Percentiles rank a stretch among this genome's conserved stretches.
These are phyloP conservation scores for Acanthaster planci DNA, from an alignment of 35 echinoderm and acorn worm genomes.

Conservation along the genomic window DNA sequence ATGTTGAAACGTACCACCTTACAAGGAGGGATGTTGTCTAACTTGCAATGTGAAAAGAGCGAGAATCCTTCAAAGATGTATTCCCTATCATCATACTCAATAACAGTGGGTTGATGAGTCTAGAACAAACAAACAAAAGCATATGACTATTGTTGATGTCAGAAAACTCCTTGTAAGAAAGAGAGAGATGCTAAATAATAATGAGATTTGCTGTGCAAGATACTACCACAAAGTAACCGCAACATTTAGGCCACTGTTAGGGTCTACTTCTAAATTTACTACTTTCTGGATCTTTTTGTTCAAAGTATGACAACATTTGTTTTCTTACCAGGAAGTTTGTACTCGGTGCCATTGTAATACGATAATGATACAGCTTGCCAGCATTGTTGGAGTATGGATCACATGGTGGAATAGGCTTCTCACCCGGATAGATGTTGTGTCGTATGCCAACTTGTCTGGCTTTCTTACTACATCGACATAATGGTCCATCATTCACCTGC, in stretches of 20 bases:
- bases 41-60: slow-evolving; percentile 64
- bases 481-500: slow-evolving; percentile 84
- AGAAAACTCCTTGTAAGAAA: no score
- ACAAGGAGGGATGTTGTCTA: slow-evolving; percentile 78
- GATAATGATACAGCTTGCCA: slow-evolving; percentile 77
- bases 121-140: neutral
- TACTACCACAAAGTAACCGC: no score
- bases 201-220: no score
- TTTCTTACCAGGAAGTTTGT: slow-evolving; percentile 81
- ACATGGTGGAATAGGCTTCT: slow-evolving; percentile 62
- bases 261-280: no score
- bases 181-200: no score
- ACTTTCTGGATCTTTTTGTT: no score
- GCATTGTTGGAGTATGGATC: slow-evolving; percentile 83
- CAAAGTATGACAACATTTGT: neutral
- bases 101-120: slow-evolving; percentile 78
- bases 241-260: no score
- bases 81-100: slow-evolving; percentile 86
- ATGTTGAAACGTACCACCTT: slow-evolving; percentile 81
- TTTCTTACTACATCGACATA: slow-evolving; percentile 76
- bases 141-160: no score
- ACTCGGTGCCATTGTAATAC: slow-evolving; percentile 74
- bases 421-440: slow-evolving; percentile 97
- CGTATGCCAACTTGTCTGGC: slow-evolving; percentile 75
- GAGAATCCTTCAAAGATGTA: slow-evolving; percentile 98